A percentile compares a stretch with the other conserved stretches of the same genome.
These are phyloP conservation scores for Drosophila kepulauana DNA, from an alignment of 1,140 invertebrate species.

Conservation along the genomic window DNA sequence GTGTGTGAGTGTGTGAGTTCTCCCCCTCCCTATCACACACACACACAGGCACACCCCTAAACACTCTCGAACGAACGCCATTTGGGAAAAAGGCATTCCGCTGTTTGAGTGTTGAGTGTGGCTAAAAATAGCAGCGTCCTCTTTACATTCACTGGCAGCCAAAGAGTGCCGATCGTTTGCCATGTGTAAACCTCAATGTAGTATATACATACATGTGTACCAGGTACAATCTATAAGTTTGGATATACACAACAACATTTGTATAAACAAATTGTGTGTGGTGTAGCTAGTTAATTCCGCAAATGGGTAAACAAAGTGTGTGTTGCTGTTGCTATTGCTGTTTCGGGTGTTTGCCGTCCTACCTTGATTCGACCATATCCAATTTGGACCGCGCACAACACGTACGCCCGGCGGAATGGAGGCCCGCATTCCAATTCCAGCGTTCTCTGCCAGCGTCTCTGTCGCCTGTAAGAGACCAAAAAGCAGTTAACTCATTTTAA, in stretches of 20 bases:
- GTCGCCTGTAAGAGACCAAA: slow-evolving; percentile 28
- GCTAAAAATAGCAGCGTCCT: slow-evolving; percentile 74
- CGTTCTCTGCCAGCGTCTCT: slow-evolving; percentile 42
- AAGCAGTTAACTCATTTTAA: slow-evolving; percentile 20
- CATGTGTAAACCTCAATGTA: slow-evolving; percentile 22
- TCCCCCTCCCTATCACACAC: too few species aligned
- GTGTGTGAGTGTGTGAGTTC: slow-evolving; percentile 19
- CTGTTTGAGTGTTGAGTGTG: slow-evolving; percentile 56
- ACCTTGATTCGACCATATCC: slow-evolving; percentile 92
- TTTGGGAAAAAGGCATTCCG: slow-evolving; percentile 61
- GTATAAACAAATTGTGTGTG: slow-evolving; percentile 55
- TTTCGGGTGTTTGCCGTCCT: slow-evolving; percentile 36
- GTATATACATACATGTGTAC: slow-evolving; percentile 22
- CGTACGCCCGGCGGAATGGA: slow-evolving; percentile 88
- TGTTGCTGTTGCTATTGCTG: slow-evolving; percentile 8
- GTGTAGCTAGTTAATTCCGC: slow-evolving; percentile 63
- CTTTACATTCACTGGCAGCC: slow-evolving; percentile 66
- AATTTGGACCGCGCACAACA: slow-evolving; percentile 93
- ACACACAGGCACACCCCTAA: background rate
- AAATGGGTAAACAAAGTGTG: slow-evolving; percentile 62
- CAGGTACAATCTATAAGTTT: slow-evolving; percentile 7
- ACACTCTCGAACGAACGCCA: slow-evolving; percentile 34
- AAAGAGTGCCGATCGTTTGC: slow-evolving; percentile 42
- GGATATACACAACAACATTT: slow-evolving; percentile 4
- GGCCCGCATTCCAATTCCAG: slow-evolving; percentile 75